These are phyloP conservation scores for Acrobasis repandana DNA, from an alignment of 2,888 invertebrate genomes.

Conservation along the genomic window DNA sequence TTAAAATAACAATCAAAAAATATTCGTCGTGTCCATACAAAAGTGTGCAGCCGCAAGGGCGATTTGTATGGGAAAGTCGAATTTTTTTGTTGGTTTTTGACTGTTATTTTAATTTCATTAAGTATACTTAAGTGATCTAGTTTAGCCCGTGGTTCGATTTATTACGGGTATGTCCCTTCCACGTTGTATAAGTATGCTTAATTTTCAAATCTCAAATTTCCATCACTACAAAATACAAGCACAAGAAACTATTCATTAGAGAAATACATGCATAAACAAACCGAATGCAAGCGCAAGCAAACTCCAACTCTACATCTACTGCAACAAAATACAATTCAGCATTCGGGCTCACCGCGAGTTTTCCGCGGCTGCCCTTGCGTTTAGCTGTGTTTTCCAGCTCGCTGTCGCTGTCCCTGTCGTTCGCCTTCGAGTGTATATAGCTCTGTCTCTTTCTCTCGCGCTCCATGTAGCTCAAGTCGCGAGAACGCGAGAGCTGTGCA, in stretches of 20 bases:
- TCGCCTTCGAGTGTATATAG: conserved; percentile 79
- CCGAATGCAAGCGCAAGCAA: conserved; percentile 26
- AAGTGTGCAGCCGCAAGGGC: too few species aligned
- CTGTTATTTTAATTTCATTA: too few species aligned
- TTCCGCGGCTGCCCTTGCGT: conserved; percentile 85
- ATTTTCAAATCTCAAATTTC: too few species aligned
- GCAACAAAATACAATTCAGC: conserved; percentile 44
- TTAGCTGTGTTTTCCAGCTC: conserved; percentile 86
- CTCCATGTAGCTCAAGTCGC: conserved; percentile 78
- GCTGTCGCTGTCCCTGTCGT: conserved; percentile 92
- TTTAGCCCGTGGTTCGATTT: too few species aligned
- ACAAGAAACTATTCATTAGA: background rate
- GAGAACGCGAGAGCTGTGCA: conserved; percentile 78
- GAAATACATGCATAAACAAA: background rate
- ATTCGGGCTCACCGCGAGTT: conserved; percentile 87
- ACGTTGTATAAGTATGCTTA: too few species aligned
- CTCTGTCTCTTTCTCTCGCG: conserved; percentile 78
- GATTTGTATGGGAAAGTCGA: too few species aligned
- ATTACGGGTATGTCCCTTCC: too few species aligned
- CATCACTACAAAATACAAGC: background rate
- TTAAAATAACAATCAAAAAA: too few species aligned
- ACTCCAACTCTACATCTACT: conserved; percentile 54
- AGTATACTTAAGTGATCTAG: too few species aligned
- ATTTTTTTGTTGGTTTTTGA: too few species aligned
- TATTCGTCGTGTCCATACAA: too few species aligned